Evolutionary conservation across 2,888 invertebrate species (phyloP).

Genomic region (Margaritifera margaritifera): DNA sequence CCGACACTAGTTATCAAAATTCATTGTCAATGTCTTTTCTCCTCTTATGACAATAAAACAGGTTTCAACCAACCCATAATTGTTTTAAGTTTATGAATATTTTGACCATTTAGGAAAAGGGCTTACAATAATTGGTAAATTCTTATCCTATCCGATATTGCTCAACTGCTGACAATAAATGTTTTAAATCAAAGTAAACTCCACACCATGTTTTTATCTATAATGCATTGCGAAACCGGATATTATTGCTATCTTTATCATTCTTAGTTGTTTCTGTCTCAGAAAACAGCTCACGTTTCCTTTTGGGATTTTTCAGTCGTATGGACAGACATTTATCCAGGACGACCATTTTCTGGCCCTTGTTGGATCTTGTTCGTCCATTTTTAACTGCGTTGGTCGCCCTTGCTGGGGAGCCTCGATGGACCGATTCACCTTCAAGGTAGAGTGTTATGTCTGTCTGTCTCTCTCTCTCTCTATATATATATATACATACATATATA

Average conservation of each 20-base stretch:
- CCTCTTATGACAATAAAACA: too few relatives aligned
- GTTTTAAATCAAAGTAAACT: too few relatives aligned
- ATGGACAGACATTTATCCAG: slow-evolving; percentile 72
- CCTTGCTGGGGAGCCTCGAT: slow-evolving; percentile 74
- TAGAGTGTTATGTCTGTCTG: slow-evolving; percentile 23
- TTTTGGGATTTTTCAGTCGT: slow-evolving; percentile 56
- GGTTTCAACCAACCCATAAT: too few relatives aligned
- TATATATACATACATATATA: too few relatives aligned
- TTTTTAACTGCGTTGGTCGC: slow-evolving; percentile 73
- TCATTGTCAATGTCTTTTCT: too few relatives aligned
- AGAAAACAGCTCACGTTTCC: slow-evolving; percentile 36
- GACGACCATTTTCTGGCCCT: slow-evolving; percentile 74
- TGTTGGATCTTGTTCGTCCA: slow-evolving; percentile 73
- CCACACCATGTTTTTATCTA: slow-evolving; percentile 61
- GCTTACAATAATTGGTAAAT: too few relatives aligned
- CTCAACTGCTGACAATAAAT: too few relatives aligned
- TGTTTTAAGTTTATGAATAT: too few relatives aligned
- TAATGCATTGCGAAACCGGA: slow-evolving; percentile 74
- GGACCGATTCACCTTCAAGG: slow-evolving; percentile 72
- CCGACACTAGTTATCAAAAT: too few relatives aligned
- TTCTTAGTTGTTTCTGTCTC: slow-evolving; percentile 71
- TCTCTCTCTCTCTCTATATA: too few relatives aligned
- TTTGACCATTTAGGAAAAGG: too few relatives aligned
- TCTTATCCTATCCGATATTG: too few relatives aligned
- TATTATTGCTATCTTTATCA: slow-evolving; percentile 74